Evolutionary conservation across 2,888 invertebrate genomes (phyloP).

Genomic region (Andrena flavipes): DNA sequence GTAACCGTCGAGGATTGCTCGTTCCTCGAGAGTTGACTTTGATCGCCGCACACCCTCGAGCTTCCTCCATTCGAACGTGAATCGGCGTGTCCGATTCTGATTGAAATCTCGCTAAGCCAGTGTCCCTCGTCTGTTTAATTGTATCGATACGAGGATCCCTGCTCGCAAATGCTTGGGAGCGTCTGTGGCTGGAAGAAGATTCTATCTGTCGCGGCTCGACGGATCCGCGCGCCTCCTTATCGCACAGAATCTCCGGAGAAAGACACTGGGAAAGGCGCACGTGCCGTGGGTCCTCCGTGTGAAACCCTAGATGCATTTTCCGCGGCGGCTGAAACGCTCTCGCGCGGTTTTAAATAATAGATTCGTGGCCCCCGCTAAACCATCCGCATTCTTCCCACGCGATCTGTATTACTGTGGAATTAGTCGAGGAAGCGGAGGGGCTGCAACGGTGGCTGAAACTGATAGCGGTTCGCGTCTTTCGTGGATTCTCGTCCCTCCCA

Average conservation of each 20-base stretch:
- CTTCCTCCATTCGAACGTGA: not conserved
- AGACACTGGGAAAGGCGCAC: slow-evolving; percentile 51
- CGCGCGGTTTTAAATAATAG: slow-evolving; percentile 65
- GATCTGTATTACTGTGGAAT: slow-evolving; percentile 41
- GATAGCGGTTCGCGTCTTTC: slow-evolving; percentile 32
- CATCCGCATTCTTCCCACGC: slow-evolving; percentile 50
- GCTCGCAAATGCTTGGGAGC: not conserved
- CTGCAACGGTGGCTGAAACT: slow-evolving; percentile 16
- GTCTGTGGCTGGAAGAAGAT: not conserved
- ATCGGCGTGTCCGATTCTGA: not conserved
- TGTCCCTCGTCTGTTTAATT: not conserved
- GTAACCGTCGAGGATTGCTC: not conserved
- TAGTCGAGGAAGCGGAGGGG: slow-evolving; percentile 6
- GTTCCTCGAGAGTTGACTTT: not conserved
- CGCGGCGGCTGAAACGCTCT: slow-evolving; percentile 33
- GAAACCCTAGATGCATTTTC: slow-evolving; percentile 43
- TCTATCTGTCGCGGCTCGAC: not conserved
- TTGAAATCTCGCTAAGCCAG: not conserved
- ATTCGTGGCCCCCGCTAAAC: slow-evolving; percentile 55
- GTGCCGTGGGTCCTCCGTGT: slow-evolving; percentile 40
- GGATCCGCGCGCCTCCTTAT: not conserved
- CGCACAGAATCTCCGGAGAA: not conserved
- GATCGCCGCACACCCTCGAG: too few species aligned
- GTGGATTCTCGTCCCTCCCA: not conserved
- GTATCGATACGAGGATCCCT: not conserved